phyloP scores from a whole-genome alignment of 2,888 invertebrate species.

The Troilus luridus region DNA sequence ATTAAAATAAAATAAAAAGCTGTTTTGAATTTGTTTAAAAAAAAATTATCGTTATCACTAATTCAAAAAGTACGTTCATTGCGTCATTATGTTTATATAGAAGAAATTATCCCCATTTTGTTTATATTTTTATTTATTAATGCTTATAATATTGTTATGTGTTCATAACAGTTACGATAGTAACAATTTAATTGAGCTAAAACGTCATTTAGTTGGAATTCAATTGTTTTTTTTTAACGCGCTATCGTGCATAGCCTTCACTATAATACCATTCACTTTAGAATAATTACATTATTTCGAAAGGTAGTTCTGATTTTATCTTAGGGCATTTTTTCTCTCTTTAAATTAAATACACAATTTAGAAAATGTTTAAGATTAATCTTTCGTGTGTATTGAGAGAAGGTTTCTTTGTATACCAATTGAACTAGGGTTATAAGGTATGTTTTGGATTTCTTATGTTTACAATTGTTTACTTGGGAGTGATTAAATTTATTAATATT shows the following conservation, averaged over 20 bases:
- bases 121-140: background rate
- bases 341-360: background rate
- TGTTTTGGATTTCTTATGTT: conserved; percentile 58
- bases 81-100: conserved; percentile 49
- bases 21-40: background rate
- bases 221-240: conserved; percentile 32
- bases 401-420: conserved; percentile 59
- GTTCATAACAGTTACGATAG: background rate
- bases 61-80: background rate
- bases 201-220: conserved; percentile 38
- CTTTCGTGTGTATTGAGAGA: conserved; percentile 55
- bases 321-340: background rate
- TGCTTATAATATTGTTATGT: background rate
- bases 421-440: conserved; percentile 58
- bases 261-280: conserved; percentile 53
- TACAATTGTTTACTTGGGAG: conserved; percentile 48
- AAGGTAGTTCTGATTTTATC: background rate
- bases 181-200: background rate
- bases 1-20: background rate
- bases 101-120: background rate
- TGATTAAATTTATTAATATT: conserved; percentile 31
- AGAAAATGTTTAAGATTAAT: conserved; percentile 39
- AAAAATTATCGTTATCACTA: background rate
- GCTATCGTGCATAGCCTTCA: conserved; percentile 51
- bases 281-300: conserved; percentile 54